These are phyloP conservation scores for Cranoglanis bouderius DNA, from an alignment of 2,113 vertebrate species.

Conservation along the genomic window DNA sequence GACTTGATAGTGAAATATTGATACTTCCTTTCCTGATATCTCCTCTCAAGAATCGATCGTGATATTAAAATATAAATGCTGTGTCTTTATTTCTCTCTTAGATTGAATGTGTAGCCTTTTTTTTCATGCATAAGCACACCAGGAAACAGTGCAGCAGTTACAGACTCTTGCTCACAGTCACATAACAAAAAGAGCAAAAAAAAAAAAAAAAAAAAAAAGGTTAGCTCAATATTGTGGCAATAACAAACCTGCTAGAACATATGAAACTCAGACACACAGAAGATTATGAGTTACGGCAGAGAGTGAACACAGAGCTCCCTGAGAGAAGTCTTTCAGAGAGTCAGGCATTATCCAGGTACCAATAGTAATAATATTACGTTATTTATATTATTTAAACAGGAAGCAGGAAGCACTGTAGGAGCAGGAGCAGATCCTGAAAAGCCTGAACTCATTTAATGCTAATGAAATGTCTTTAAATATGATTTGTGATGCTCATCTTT, in stretches of 20 bases:
- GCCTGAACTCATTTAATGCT: background rate
- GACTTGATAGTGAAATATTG: conserved; percentile 7
- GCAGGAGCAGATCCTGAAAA: background rate
- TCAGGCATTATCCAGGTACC: background rate
- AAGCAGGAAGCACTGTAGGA: background rate
- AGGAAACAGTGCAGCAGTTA: background rate
- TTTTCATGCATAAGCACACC: background rate
- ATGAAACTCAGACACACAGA: conserved; percentile 2
- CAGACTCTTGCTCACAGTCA: background rate
- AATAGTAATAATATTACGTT: background rate
- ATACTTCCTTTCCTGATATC: conserved; percentile 25
- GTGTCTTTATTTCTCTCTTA: background rate
- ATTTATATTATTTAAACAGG: conserved; percentile 15
- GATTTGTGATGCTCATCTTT: background rate
- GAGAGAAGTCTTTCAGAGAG: background rate
- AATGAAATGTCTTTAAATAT: background rate
- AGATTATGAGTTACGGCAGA: background rate
- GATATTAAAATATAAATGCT: conserved; percentile 21
- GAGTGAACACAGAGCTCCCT: background rate
- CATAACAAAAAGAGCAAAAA: background rate
- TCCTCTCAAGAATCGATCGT: background rate
- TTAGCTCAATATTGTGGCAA: conserved; percentile 5
- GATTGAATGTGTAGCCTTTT: background rate
- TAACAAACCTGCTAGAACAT: conserved; percentile 10
- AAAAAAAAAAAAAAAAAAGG: background rate